Conservation (phyloP, 2,113 vertebrate species). For the Pristiophorus japonicus region DNA sequence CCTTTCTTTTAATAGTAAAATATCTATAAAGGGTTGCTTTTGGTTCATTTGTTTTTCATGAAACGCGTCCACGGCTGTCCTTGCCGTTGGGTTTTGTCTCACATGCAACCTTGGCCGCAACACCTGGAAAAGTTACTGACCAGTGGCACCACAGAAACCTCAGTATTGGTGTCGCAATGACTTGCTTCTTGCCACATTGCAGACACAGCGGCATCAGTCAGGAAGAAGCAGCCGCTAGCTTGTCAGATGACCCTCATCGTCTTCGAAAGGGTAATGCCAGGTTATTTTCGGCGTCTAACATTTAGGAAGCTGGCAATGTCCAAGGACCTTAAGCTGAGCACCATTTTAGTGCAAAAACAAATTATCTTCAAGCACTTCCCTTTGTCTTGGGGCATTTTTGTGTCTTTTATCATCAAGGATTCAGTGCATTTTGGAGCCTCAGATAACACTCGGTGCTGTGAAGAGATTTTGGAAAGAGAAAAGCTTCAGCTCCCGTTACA, state of each 20-base stretch:
- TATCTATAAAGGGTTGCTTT: not conserved
- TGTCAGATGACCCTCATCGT: not conserved
- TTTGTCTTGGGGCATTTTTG: not conserved
- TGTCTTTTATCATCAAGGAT: not conserved
- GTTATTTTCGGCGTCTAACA: not conserved
- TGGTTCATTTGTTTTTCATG: not conserved
- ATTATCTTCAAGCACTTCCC: not conserved
- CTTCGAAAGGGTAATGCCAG: not conserved
- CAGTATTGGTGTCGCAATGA: slow-evolving; percentile 41
- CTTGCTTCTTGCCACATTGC: slow-evolving; percentile 34
- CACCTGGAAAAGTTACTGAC: slow-evolving; percentile 43
- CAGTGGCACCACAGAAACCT: slow-evolving; percentile 46
- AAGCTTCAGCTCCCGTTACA: not conserved
- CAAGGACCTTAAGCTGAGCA: not conserved
- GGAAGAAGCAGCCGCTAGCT: not conserved
- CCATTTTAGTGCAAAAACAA: not conserved
- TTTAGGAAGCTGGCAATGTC: not conserved
- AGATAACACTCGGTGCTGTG: not conserved
- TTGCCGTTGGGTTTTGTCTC: not conserved
- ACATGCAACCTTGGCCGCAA: not conserved
- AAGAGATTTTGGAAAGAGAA: not conserved
- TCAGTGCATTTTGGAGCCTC: not conserved
- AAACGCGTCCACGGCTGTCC: not conserved
- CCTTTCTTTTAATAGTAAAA: not conserved
- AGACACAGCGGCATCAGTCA: not conserved